Evolutionary conservation across 2,888 invertebrate genomes (phyloP), one percentile per base, ranked within the genome.

Genomic region (Orchestes rusci): DNA sequence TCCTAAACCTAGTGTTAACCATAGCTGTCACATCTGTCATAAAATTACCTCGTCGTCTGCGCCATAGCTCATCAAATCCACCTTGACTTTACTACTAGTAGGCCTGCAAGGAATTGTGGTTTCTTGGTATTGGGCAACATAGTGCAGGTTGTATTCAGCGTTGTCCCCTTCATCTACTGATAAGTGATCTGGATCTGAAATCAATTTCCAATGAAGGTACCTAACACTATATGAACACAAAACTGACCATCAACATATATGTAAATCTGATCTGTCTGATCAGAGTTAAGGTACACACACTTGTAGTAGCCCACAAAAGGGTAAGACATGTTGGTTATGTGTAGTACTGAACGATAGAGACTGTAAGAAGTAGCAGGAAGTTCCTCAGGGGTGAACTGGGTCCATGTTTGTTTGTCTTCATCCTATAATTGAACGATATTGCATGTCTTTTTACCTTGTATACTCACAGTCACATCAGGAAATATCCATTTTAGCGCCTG

Each of bases 61-160:
- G 2, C 41, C 35, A 36, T 16, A 42, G 30, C 20, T 30, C 2
- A 42, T 30, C 5, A 42, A 36, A 17, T 42, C 28, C 1, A 82
- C 77, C 13, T 68, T 62, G 2, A 75, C 67, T 45, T 72, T 65
- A 2, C 80, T 80, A 35, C 76, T 72, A 1, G 80, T 75, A 4
- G 81, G 79, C 33, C 75, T 73, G 57, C 83, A 83, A 16, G 80
- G 79, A 52, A 83, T 71, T 1, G 71, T 57, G 1, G 70, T 66
- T 16, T 68, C 60, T 1, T 56, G 60, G 48, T 68, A 66, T 49
- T 74, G 72, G 2, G 65, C 55, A 2, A 59, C 65, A 8, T 68
- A 56, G 13, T 53, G 33, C n/a, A 53, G 19, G 19, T 28, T 37
- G 16, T 42, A 42, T n/a, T 30, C 12, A 5, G 10, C 30, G 12